phyloP scores from a whole-genome alignment of 2,113 vertebrate genomes.

The Fulica atra region DNA sequence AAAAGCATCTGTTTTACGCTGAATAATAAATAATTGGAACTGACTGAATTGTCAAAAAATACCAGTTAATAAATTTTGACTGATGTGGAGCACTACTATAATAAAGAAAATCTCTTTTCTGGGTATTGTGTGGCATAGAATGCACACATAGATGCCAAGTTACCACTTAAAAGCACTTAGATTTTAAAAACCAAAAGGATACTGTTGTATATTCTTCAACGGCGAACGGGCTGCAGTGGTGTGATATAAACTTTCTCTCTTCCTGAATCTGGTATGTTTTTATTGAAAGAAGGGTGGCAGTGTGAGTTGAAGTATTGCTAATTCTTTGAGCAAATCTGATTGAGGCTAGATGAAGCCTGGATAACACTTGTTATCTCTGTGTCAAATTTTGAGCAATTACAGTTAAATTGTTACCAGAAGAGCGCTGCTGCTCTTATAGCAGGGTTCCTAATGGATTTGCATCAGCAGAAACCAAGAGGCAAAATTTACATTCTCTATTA shows the following conservation, averaged over 20 bases:
- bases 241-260: background rate
- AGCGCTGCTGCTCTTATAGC: background rate
- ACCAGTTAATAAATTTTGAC: constrained; percentile 23
- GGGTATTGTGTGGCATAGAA: background rate
- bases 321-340: background rate
- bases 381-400: background rate
- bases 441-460: background rate
- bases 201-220: background rate
- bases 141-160: background rate
- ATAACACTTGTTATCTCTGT: background rate
- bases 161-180: background rate
- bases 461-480: background rate
- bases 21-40: constrained; percentile 49
- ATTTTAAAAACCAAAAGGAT: background rate
- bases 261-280: background rate
- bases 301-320: background rate
- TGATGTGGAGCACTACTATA: background rate
- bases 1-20: background rate
- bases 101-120: background rate
- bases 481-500: background rate
- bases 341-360: background rate
- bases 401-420: background rate
- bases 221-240: background rate
- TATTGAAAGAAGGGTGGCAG: background rate
- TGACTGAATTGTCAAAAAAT: constrained; percentile 14